Evolutionary conservation across 2,797 vertebrate species (phyloP), one percentile per base, ranked within the genome.

Genomic region (Esox masquinongy): DNA sequence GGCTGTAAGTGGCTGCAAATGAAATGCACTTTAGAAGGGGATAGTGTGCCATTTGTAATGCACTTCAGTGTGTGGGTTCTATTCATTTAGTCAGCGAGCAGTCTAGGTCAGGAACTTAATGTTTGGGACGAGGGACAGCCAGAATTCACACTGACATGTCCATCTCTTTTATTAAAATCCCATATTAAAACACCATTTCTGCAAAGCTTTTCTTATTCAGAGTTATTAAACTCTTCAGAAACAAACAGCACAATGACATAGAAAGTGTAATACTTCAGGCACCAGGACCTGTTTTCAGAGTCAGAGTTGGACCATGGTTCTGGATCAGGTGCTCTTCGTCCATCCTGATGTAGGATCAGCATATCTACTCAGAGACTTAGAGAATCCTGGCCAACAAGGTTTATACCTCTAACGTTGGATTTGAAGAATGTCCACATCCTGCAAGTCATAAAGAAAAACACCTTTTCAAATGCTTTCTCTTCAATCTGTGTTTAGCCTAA

Each of bases 61-160:
- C 6, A 53, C 50, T 6, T 7, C 50, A 50, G 16, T 53, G 16
- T 53, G 50, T 53, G 17, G 19, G 50, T 19, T 53, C 50, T 19
- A 53, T 53, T 53, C 19, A 53, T 53, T 53, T 16, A 53, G 50
- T 53, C 19, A 53, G 50, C 50, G 5, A 53, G 50, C 50, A 1
- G 17, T 22, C 22, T 26, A 12, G 26, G 69, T 5, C 6, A 19
- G 26, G 3, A 63, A 24, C n/a, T 53, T n/a, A 61, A 7, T 19
- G 36, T 9, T 39, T 22, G 29, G 31, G 47, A 53, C 4, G 64
- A 2, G 29, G 17, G 31, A 67, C 49, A 63, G 74, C 56, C 68
- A 71, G 24, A 22, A 43, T 70, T 53, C 71, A 53, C 64, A 39
- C 19, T n/a, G 26, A 24, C n/a, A 77, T 39, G 39, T 72, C 75